A percentile compares a stretch with the other conserved stretches of the same genome.
These are phyloP conservation scores for Nyctereutes procyonoides DNA, from an alignment of 2,113 vertebrate species.

Conservation along the genomic window DNA sequence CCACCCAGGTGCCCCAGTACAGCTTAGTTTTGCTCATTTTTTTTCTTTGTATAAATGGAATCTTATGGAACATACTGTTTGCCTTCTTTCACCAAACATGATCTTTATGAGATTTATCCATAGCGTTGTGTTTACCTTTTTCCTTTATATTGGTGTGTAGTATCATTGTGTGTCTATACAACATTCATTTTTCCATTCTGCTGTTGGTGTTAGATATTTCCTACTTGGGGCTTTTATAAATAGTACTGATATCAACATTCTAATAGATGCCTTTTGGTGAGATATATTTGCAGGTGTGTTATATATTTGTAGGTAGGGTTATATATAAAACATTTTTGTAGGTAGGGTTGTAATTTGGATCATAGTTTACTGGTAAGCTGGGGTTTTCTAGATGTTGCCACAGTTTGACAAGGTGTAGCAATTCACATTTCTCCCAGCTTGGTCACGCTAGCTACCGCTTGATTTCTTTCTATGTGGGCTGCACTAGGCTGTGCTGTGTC, in stretches of 20 bases:
- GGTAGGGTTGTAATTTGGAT: too few relatives aligned
- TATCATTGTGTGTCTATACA: background rate
- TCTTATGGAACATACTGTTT: background rate
- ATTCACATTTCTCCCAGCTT: background rate
- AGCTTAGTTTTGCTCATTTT: background rate
- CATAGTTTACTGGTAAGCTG: fast-evolving
- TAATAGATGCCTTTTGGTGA: background rate
- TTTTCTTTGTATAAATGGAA: background rate
- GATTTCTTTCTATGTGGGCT: background rate
- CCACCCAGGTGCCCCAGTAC: too few relatives aligned
- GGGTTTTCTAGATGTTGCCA: background rate
- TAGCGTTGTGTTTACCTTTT: background rate
- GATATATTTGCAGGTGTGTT: background rate
- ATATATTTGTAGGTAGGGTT: too few relatives aligned
- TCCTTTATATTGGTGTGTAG: background rate
- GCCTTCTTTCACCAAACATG: background rate
- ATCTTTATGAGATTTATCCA: background rate
- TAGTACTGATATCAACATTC: background rate
- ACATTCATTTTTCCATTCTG: background rate
- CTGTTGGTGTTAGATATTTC: background rate
- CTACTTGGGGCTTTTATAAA: background rate
- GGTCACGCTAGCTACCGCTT: background rate
- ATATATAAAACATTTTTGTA: too few relatives aligned
- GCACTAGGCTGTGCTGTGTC: background rate
- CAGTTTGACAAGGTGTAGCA: background rate